Percentiles rank a stretch among this genome's conserved stretches.
phyloP scores from a whole-genome alignment of 2,888 invertebrate species.

The Epirrhoe alternata region DNA sequence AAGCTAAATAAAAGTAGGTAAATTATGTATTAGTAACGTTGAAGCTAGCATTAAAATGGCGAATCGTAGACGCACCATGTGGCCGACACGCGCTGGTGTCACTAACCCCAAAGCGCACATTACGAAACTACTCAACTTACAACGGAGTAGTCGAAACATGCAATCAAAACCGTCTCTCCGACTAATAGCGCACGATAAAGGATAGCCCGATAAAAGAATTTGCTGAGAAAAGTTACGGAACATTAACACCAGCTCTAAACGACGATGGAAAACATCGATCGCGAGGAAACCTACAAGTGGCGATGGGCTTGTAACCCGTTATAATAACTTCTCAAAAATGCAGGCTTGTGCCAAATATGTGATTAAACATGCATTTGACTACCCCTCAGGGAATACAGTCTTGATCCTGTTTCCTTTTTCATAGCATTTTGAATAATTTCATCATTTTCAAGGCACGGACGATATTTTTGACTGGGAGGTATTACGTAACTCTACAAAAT shows the following conservation, averaged over 20 bases:
- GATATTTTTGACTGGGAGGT: neutral
- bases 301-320: too few species aligned
- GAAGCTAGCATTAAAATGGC: slow-evolving; percentile 35
- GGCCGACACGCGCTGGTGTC: slow-evolving; percentile 53
- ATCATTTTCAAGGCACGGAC: too few species aligned
- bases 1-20: slow-evolving; percentile 17
- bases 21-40: slow-evolving; percentile 30
- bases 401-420: too few species aligned
- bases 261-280: too few species aligned
- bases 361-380: too few species aligned
- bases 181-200: neutral
- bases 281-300: too few species aligned
- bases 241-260: neutral
- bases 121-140: slow-evolving; percentile 64
- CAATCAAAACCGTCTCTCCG: slow-evolving; percentile 23
- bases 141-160: slow-evolving; percentile 49
- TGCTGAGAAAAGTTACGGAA: neutral
- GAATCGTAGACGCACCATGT: slow-evolving; percentile 44
- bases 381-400: too few species aligned
- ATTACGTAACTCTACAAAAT: neutral
- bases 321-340: too few species aligned
- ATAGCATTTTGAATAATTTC: too few species aligned
- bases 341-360: too few species aligned
- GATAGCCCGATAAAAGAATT: neutral
- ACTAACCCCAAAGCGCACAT: slow-evolving; percentile 61